Evolutionary conservation across 2,888 invertebrate species (phyloP).

Genomic region (Pomacea canaliculata): DNA sequence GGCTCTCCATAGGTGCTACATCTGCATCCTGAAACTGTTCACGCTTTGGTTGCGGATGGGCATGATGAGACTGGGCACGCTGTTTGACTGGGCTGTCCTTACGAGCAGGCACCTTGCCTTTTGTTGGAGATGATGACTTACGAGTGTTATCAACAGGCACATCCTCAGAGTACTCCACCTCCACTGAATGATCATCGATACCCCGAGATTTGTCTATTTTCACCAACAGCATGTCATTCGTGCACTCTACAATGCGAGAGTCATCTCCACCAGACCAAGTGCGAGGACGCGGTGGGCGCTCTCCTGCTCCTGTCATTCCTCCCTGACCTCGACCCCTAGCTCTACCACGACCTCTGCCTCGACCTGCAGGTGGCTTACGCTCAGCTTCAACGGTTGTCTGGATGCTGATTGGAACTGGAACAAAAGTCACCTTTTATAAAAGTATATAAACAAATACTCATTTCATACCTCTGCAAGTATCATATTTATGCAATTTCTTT

Average conservation of each 20-base stretch:
- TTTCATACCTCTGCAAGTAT: no score
- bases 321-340: constrained; percentile 51
- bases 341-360: constrained; percentile 45
- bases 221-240: constrained; percentile 59
- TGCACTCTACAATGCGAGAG: constrained; percentile 55
- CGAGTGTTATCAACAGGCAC: background rate
- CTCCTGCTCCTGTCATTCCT: constrained; percentile 37
- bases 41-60: background rate
- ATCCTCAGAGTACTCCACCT: constrained; percentile 17
- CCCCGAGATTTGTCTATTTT: constrained; percentile 59
- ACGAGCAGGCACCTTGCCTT: background rate
- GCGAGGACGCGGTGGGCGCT: constrained; percentile 48
- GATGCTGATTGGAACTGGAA: constrained; percentile 2
- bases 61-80: background rate
- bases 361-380: constrained; percentile 28
- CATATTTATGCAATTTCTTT: no score
- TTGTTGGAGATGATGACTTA: constrained; percentile 10
- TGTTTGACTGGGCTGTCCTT: constrained; percentile 18
- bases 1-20: constrained; percentile 19
- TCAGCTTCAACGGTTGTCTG: constrained; percentile 16
- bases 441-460: no score
- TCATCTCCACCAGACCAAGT: constrained; percentile 60
- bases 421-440: background rate
- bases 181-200: constrained; percentile 24
- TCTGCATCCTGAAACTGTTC: constrained; percentile 42